Base-by-base conservation (phyloP, 2,888 invertebrate genomes). In the Tridacna crocea region DNA sequence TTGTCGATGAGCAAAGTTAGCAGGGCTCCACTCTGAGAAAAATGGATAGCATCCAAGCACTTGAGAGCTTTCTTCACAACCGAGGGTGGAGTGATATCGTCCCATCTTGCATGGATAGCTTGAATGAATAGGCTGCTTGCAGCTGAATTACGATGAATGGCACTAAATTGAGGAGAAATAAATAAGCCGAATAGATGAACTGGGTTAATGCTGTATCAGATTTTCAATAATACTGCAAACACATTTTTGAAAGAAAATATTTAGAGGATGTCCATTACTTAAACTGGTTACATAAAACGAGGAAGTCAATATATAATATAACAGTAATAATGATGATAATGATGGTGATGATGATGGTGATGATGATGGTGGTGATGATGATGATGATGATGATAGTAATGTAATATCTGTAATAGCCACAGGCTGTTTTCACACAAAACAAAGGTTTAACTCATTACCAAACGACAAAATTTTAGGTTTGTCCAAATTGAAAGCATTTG, bases 71-170 rank as follows among this genome's bases (percentile, higher is more conserved):
- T 96, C 78, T 96, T 95, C 10, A 96, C 96, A 88, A 97, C 96
- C 83, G 96, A 96, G 0, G 96, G 96, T 96, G 89, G 87, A 8
- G 90, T 87, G 77, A 95, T 95, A 72, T 95, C 94, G 89, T 96
- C 96, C 91, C 96, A 96, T 60, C 96, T 95, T 0, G 96, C 96
- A 89, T 96, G 96, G 0, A 97, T 95, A 0, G 96, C 96, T 91
- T 97, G 96, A 78, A 97, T 95, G 89, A 97, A 95, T 27, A 97
- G 92, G 10, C 96, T 96, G 77, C 97, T 97, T 0, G 97, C 96
- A 0, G 96, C 96, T 0, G 96, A 94, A 88, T 96, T 96, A 90
- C 94, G 94, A 92, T 96, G 96, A 51, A 96, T 95, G 68, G 96
- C 95, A 83, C 96, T 94, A 88, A 76, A 91, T 88, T 27, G 60